phyloP scores from a whole-genome alignment of 2,888 invertebrate species.

The Philereme transversata region DNA sequence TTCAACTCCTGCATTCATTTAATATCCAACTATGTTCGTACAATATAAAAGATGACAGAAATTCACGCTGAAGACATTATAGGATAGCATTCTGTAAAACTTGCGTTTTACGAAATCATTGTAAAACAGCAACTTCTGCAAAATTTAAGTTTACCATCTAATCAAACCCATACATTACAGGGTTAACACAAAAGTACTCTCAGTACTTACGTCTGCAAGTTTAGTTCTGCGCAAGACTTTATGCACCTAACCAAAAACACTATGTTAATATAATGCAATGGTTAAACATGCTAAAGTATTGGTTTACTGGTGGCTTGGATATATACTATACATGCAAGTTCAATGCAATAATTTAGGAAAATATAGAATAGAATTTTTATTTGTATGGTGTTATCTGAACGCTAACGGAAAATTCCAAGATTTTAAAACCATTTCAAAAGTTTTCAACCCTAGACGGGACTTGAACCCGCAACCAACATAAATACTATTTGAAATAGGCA shows the following conservation, averaged over 20 bases:
- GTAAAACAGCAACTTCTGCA: slow-evolving; percentile 6
- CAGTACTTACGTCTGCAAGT: slow-evolving; percentile 76
- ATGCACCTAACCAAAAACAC: slow-evolving; percentile 79
- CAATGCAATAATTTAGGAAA: slow-evolving; percentile 6
- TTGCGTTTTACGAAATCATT: background rate
- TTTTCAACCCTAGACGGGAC: too few relatives aligned
- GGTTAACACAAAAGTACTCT: slow-evolving; percentile 39
- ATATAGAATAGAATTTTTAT: background rate
- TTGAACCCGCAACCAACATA: too few relatives aligned
- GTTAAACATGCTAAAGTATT: slow-evolving; percentile 51
- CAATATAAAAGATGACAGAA: slow-evolving; percentile 24
- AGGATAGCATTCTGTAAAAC: slow-evolving; percentile 7
- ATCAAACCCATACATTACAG: slow-evolving; percentile 1
- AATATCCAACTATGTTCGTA: background rate
- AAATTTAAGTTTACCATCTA: slow-evolving; percentile 1
- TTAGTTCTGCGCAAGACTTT: slow-evolving; percentile 79
- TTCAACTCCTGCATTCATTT: background rate
- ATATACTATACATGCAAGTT: slow-evolving; percentile 50
- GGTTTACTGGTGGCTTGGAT: slow-evolving; percentile 32
- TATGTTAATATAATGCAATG: slow-evolving; percentile 61
- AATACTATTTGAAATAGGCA: too few relatives aligned
- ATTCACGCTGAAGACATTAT: slow-evolving; percentile 29
- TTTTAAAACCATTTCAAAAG: too few relatives aligned
- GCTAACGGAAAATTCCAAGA: too few relatives aligned
- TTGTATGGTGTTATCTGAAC: too few relatives aligned